Percentiles rank a stretch among this genome's conserved stretches.
These are phyloP conservation scores for Salvelinus fontinalis DNA, from an alignment of 2,113 vertebrate species.

Conservation along the genomic window DNA sequence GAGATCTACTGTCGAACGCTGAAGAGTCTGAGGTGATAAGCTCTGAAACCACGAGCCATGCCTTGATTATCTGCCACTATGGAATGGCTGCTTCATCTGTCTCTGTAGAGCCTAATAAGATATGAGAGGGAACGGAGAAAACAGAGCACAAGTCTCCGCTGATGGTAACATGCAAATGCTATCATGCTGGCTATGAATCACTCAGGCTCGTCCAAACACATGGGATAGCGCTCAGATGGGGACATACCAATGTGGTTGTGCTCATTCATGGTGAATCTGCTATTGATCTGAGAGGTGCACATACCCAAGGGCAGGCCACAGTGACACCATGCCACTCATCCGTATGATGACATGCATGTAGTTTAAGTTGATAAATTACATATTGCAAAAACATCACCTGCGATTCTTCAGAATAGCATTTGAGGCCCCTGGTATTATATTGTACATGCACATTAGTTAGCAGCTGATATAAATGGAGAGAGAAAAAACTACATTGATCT, in stretches of 20 bases:
- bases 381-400: no score
- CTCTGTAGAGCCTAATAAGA: background rate
- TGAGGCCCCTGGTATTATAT: background rate
- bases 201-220: background rate
- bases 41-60: background rate
- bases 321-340: background rate
- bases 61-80: background rate
- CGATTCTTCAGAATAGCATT: no score
- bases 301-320: background rate
- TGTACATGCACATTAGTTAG: background rate
- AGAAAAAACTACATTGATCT: background rate
- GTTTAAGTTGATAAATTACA: background rate
- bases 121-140: background rate
- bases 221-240: conserved; percentile 8
- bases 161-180: background rate
- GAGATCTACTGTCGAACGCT: no score
- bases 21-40: no score
- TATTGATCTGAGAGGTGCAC: background rate
- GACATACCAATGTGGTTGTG: background rate
- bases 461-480: background rate
- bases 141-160: background rate
- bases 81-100: background rate
- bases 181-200: background rate
- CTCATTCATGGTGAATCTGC: no score
- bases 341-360: background rate